These are phyloP conservation scores for Ectobius pallidus DNA, from an alignment of 2,888 invertebrate genomes.

Conservation along the genomic window DNA sequence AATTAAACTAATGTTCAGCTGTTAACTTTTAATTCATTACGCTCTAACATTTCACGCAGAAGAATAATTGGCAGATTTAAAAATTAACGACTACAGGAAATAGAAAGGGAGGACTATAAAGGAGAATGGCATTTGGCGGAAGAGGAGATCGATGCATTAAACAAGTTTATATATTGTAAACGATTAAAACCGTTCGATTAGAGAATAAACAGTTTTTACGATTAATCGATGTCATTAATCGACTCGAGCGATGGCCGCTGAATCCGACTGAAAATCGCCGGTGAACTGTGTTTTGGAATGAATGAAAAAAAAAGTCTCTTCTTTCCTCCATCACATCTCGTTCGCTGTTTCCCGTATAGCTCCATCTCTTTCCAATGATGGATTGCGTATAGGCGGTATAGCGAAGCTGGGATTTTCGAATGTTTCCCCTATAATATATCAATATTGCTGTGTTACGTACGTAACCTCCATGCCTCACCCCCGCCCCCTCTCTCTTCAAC, in stretches of 20 bases:
- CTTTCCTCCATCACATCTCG: too few relatives aligned
- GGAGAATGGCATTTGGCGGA: background rate
- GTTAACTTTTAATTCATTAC: background rate
- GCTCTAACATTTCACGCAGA: background rate
- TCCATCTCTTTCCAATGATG: constrained; percentile 21
- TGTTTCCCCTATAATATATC: constrained; percentile 28
- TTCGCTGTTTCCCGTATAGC: too few relatives aligned
- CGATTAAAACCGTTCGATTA: constrained; percentile 7
- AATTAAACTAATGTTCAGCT: background rate
- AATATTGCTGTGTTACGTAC: constrained; percentile 19
- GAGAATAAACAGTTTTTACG: constrained; percentile 4
- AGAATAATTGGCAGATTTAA: constrained; percentile 3
- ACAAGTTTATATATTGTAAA: constrained; percentile 5
- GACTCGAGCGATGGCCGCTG: background rate
- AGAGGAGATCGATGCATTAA: background rate
- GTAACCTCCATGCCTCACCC: background rate
- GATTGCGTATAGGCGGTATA: constrained; percentile 8
- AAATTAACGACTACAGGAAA: background rate
- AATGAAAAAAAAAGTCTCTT: too few relatives aligned
- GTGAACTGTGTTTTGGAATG: too few relatives aligned
- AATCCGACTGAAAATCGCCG: background rate
- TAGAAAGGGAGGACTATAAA: background rate
- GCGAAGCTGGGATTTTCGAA: constrained; percentile 16
- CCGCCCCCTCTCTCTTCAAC: background rate
- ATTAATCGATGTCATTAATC: constrained; percentile 23